Base-by-base conservation (phyloP, 1,140 invertebrate species). In the Bombus haemorrhoidalis region DNA sequence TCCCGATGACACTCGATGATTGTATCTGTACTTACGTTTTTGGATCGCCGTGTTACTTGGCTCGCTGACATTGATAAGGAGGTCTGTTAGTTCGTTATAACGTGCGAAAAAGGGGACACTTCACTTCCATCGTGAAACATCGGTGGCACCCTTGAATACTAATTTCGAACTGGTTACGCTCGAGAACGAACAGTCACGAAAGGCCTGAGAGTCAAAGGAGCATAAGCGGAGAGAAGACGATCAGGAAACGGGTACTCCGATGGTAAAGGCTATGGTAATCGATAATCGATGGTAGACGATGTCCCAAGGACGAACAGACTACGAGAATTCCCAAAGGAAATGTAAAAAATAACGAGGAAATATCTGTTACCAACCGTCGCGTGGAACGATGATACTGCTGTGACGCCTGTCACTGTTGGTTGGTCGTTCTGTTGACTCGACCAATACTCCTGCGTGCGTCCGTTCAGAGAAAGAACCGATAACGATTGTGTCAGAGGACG, bases 1-100 rank as follows among this genome's bases (percentile, higher is more conserved):
- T 68, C 74, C 64, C n/a, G 43, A 57, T 41, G 82, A 78, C 74
- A 68, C 34, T 25, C 74, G 75, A 32, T 47, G 75, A 79, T 84
- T 79, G 47, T 47, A 79, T 79, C 82, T 41, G 74, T 39, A 43
- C 73, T 10, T 22, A 8, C 28, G 59, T n/a, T 69, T 71, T 69
- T 37, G 34, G 25, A 77, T 57, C 53, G 15, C 47, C 18, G 41
- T n/a, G n/a, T 64, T 83, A 39, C 34, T 10, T 28, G 37, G 0
- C 2, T 18, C 12, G 39, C 12, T 25, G 68, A 81, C 68, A 37
- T 57, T 62, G 47, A 71, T 75, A 64, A 39, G 41, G 53, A 74
- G 72, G 47, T 53, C 18, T 53, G 47, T 53, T 8, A 1, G 5
- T 53, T 53, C 18, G 47, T 18, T 22, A 53, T 53, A 22, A 18